These are phyloP conservation scores for Drosophila macrothrix DNA, from an alignment of 2,888 invertebrate species.

Conservation along the genomic window DNA sequence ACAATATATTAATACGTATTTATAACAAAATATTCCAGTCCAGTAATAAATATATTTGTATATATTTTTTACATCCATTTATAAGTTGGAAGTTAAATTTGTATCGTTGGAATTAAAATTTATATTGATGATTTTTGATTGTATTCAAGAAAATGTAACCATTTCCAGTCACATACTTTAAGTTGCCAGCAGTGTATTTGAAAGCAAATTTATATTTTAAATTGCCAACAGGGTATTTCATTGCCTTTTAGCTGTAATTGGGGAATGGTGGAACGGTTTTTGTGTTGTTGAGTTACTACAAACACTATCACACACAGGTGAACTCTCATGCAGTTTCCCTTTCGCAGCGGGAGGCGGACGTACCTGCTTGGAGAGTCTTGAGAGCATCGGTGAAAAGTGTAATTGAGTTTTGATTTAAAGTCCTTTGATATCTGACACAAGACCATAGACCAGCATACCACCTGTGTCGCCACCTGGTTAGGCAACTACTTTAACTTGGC, in stretches of 20 bases:
- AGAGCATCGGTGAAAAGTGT: conserved; percentile 73
- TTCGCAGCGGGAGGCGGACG: conserved; percentile 28
- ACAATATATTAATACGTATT: too few species aligned
- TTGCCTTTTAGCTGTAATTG: not conserved
- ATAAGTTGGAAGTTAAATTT: not conserved
- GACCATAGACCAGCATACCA: conserved; percentile 27
- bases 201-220: not conserved
- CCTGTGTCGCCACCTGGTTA: conserved; percentile 34
- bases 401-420: conserved; percentile 83
- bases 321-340: conserved; percentile 16
- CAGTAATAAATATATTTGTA: not conserved
- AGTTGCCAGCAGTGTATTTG: not conserved
- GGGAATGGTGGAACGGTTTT: not conserved
- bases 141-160: not conserved
- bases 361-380: conserved; percentile 51
- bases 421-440: conserved; percentile 81
- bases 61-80: not conserved
- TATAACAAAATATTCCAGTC: not conserved
- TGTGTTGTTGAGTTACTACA: conserved; percentile 28
- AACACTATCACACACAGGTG: conserved; percentile 49
- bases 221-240: conserved; percentile 31
- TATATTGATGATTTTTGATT: not conserved
- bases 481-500: conserved; percentile 48
- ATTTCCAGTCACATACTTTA: not conserved
- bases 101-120: not conserved